Evolutionary conservation across 2,113 vertebrate species (phyloP), one percentile per base, ranked within the genome.

Genomic region (Ciconia maguari): DNA sequence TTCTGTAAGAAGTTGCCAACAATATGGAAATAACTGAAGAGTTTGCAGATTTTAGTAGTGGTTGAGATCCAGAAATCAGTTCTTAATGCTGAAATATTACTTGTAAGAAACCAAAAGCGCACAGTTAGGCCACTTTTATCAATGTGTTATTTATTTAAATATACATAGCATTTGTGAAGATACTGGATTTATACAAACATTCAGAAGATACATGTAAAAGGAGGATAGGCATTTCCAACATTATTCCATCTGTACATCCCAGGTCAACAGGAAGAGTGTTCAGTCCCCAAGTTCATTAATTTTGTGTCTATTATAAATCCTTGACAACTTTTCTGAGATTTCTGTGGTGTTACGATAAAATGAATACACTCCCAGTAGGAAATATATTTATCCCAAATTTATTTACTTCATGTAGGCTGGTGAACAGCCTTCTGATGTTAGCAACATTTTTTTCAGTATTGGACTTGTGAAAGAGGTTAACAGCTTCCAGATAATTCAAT

Each of bases 391-490:
- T 65, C n/a, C 22, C 13, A 64, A 70, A 57, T 65, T 64, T 92
- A 89, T 89, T 89, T 94, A 55, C 66, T 57, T 86, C 16, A 8
- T 18, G 34, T 21, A 62, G 36, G 25, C 36, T 89, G 83, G 29
- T 85, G 69, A 94, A 91, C 36, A 94, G 62, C 38, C 62, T 83
- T 94, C 62, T 72, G 57, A 66, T 54, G 26, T 49, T 58, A 93
- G 34, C 30, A 96, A 76, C 19, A 46, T 77, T 78, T 87, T 64
- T 72, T 90, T 70, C 60, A 75, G 20, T 60, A 42, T 29, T 70
- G 51, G 64, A 82, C 83, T 76, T 78, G 65, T 75, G 83, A 81
- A 54, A 93, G 83, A 78, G 58, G 34, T 93, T 93, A 94, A 87
- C 48, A 83, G 49, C 57, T 96, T 82, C 79, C 57, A 90, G 68